These are phyloP conservation scores for Melanocharis versteri DNA, from an alignment of 2,113 vertebrate species.

Conservation along the genomic window DNA sequence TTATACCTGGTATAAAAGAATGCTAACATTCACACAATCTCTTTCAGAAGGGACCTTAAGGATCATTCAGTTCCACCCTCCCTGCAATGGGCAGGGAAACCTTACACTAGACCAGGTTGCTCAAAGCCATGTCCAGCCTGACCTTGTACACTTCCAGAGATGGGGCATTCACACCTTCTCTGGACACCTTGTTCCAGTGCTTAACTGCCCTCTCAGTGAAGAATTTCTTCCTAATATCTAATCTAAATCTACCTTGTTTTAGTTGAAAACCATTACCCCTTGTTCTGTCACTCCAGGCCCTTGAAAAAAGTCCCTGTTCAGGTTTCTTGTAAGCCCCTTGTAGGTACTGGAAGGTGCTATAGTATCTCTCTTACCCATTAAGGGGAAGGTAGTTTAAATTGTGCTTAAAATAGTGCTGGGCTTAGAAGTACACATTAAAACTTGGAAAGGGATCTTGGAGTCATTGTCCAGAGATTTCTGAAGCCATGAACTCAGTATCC, in stretches of 20 bases:
- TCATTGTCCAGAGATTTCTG: neutral
- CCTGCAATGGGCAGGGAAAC: neutral
- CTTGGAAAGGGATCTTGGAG: neutral
- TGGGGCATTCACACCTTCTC: neutral
- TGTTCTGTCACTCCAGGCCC: neutral
- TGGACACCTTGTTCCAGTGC: neutral
- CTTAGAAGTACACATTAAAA: neutral
- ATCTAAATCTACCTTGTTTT: neutral
- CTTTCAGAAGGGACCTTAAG: neutral
- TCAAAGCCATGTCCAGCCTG: neutral
- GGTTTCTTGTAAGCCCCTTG: neutral
- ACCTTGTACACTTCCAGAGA: neutral
- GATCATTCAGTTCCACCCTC: neutral
- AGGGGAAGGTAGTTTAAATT: neutral
- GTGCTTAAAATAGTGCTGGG: neutral
- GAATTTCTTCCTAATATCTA: neutral
- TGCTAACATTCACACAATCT: neutral
- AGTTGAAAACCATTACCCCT: neutral
- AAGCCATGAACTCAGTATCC: neutral
- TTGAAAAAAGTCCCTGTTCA: neutral
- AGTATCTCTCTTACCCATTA: neutral
- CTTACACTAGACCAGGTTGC: neutral
- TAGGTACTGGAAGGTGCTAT: neutral
- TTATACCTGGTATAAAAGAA: neutral
- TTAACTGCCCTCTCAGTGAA: neutral